Conservation (phyloP, 1,140 invertebrate species). For the Drosophila nikananu region DNA sequence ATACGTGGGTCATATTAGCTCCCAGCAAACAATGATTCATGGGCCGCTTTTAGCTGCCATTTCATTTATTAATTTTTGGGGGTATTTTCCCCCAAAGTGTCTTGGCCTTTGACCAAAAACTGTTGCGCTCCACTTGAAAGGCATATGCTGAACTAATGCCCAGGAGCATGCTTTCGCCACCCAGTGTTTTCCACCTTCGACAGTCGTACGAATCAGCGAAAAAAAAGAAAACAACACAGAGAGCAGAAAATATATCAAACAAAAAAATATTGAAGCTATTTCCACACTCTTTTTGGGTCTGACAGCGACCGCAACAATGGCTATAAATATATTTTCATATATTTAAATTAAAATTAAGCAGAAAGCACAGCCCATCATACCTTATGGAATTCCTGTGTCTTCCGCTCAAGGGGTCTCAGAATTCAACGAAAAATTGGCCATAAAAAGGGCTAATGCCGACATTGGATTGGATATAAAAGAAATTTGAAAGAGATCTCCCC, state of each 20-base stretch:
- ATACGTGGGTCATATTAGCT: conserved; percentile 24
- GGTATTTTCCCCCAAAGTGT: conserved; percentile 28
- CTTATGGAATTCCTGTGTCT: conserved; percentile 50
- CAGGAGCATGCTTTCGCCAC: conserved; percentile 39
- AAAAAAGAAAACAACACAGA: conserved; percentile 18
- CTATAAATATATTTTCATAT: conserved; percentile 78
- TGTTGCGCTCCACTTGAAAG: conserved; percentile 59
- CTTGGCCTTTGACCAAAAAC: conserved; percentile 64
- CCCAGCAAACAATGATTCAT: conserved; percentile 38
- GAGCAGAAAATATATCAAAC: conserved; percentile 39
- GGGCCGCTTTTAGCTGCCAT: conserved; percentile 27
- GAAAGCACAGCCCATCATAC: conserved; percentile 45
- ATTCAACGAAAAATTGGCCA: conserved; percentile 76
- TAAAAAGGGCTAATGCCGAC: conserved; percentile 76
- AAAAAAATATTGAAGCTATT: conserved; percentile 72
- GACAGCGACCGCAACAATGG: conserved; percentile 74
- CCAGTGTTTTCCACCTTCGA: conserved; percentile 45
- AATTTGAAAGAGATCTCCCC: conserved; percentile 48
- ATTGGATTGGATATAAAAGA: conserved; percentile 32
- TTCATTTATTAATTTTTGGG: conserved; percentile 10
- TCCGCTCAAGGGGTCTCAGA: conserved; percentile 30
- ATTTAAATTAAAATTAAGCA: conserved; percentile 67
- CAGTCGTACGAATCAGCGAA: conserved; percentile 70
- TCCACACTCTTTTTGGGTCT: conserved; percentile 63
- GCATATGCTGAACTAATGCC: conserved; percentile 33